Conservation (phyloP, 2,797 vertebrate genomes). For the Poecilia wingei region DNA sequence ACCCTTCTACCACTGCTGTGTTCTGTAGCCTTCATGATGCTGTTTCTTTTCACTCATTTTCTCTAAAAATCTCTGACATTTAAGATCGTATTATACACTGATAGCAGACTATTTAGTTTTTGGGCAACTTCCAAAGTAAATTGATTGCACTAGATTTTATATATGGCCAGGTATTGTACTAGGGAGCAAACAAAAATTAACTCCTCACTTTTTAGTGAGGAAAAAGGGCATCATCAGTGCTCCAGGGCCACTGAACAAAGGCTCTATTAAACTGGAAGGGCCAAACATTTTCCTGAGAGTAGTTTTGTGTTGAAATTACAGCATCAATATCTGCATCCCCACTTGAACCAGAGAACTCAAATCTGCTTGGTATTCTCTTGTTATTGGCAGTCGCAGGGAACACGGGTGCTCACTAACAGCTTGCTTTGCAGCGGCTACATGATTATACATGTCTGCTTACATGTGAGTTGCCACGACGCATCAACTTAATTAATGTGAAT, state of each 20-base stretch:
- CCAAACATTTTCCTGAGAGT: conserved; percentile 33
- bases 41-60: not conserved
- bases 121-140: not conserved
- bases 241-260: conserved; percentile 19
- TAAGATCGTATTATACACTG: not conserved
- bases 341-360: not conserved
- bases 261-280: conserved; percentile 46
- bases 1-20: not conserved
- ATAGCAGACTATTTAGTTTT: not conserved
- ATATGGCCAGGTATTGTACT: not conserved
- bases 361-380: conserved; percentile 3
- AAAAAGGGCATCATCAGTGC: not conserved
- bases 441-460: conserved; percentile 67
- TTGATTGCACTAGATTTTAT: not conserved
- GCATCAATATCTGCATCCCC: not conserved
- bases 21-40: not conserved
- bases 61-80: not conserved
- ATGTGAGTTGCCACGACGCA: conserved; percentile 73
- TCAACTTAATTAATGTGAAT: conserved; percentile 77
- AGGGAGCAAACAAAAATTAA: not conserved
- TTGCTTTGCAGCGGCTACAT: conserved; percentile 53
- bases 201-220: not conserved
- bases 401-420: conserved; percentile 49
- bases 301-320: not conserved
- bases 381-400: conserved; percentile 11